phyloP scores from a whole-genome alignment of 1,140 invertebrate genomes.

The Sarcophaga peregrina region DNA sequence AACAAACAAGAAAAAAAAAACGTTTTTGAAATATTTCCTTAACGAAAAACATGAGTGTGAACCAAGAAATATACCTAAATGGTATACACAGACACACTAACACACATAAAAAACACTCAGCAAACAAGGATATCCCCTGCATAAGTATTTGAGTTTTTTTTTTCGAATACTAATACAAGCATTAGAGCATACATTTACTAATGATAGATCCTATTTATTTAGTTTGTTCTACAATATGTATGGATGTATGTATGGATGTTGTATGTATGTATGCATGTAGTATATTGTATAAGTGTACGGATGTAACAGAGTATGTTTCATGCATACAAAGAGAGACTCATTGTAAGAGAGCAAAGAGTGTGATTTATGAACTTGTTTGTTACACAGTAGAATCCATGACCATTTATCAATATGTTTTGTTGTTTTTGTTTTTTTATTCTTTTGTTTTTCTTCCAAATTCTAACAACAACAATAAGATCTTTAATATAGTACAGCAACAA shows the following conservation, averaged over 20 bases:
- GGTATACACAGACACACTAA: background rate
- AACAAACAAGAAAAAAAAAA: background rate
- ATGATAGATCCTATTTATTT: background rate
- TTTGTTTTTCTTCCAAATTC: too few relatives aligned
- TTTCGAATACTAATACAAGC: too few relatives aligned
- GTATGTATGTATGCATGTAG: background rate
- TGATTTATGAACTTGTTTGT: slow-evolving; percentile 41
- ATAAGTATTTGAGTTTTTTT: too few relatives aligned
- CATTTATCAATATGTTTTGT: slow-evolving; percentile 38
- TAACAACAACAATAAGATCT: too few relatives aligned
- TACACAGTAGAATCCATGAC: slow-evolving; percentile 2
- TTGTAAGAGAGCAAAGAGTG: slow-evolving; percentile 29
- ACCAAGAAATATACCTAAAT: background rate
- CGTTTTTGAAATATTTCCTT: background rate
- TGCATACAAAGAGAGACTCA: background rate
- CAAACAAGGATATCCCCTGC: too few relatives aligned
- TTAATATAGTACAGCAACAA: too few relatives aligned
- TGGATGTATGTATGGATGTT: background rate
- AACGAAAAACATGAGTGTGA: background rate
- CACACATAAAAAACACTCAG: background rate
- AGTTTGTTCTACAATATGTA: background rate
- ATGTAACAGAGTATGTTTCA: background rate
- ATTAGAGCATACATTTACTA: too few relatives aligned
- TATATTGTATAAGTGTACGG: background rate
- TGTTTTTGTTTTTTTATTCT: background rate